A percentile compares a stretch with the other conserved stretches of the same genome.
Evolutionary conservation across 2,113 vertebrate species (phyloP).

Genomic region (Camelus bactrianus): DNA sequence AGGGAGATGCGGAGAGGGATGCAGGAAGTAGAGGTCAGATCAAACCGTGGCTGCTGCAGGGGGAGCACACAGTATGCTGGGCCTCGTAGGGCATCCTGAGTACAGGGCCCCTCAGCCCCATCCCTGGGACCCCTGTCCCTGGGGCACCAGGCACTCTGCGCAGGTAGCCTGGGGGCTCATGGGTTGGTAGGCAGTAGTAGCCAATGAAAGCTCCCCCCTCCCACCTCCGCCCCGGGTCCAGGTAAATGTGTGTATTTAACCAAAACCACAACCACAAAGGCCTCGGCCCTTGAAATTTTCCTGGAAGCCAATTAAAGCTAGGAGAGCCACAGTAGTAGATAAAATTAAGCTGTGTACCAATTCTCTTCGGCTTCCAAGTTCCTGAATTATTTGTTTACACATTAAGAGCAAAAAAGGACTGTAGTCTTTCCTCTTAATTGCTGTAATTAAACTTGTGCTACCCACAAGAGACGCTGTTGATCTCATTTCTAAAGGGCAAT

Average conservation of each 20-base stretch:
- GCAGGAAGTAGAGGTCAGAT: conserved; percentile 26
- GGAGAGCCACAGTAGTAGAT: conserved; percentile 60
- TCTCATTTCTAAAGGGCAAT: conserved; percentile 66
- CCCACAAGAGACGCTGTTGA: conserved; percentile 62
- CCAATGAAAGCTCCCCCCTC: neutral
- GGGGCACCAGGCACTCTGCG: neutral
- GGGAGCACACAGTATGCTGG: neutral
- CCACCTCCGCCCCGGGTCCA: neutral
- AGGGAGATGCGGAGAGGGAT: neutral
- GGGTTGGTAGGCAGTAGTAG: neutral
- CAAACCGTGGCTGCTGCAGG: neutral
- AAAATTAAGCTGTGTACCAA: conserved; percentile 58
- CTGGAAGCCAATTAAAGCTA: conserved; percentile 76
- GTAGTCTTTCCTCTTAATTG: conserved; percentile 67
- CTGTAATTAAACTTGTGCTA: conserved; percentile 67
- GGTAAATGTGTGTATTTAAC: conserved; percentile 67
- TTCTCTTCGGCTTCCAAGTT: conserved; percentile 66
- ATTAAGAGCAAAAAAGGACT: conserved; percentile 59
- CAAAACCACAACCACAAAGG: conserved; percentile 64
- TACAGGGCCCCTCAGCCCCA: neutral
- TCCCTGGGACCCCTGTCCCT: neutral
- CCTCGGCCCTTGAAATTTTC: conserved; percentile 34
- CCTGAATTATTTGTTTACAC: conserved; percentile 76
- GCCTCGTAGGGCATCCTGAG: neutral
- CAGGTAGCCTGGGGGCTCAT: neutral